Percentiles rank a stretch among this genome's conserved stretches.
Conservation (phyloP, 2,797 vertebrate genomes). For the Rhinoraja longicauda region DNA sequence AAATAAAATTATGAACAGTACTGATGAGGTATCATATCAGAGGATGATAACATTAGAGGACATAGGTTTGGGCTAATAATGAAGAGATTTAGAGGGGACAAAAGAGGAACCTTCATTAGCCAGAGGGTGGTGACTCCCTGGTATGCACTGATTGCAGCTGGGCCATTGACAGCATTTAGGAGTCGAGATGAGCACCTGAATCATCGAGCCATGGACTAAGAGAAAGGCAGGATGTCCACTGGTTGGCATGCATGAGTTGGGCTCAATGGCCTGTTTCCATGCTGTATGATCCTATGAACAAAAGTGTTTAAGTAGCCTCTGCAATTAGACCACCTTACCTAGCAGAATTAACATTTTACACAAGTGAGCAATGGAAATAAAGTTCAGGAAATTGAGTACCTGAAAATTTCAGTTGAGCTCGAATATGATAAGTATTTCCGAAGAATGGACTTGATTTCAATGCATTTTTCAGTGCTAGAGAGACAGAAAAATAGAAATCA, state of each 20-base stretch:
- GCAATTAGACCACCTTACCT: background rate
- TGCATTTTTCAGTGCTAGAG: slow-evolving; percentile 72
- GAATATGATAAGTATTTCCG: slow-evolving; percentile 88
- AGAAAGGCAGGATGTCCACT: too few relatives aligned
- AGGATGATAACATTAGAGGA: too few relatives aligned
- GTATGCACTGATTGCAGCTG: too few relatives aligned
- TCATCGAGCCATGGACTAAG: too few relatives aligned
- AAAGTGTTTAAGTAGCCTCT: background rate
- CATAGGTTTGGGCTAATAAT: background rate
- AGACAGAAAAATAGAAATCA: slow-evolving; percentile 45
- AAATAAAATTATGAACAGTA: too few relatives aligned
- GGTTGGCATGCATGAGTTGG: too few relatives aligned
- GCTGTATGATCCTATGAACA: background rate
- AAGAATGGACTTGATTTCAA: slow-evolving; percentile 76
- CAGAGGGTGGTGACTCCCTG: too few relatives aligned
- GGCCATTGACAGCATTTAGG: too few relatives aligned
- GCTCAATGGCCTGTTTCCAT: too few relatives aligned
- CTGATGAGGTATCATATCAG: too few relatives aligned
- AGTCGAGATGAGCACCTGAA: too few relatives aligned
- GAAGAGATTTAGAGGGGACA: background rate
- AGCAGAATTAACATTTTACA: background rate
- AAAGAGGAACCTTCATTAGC: too few relatives aligned
- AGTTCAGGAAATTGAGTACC: slow-evolving; percentile 58
- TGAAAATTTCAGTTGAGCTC: slow-evolving; percentile 83
- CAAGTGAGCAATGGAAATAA: background rate